These are phyloP conservation scores for Archocentrus centrarchus DNA, from an alignment of 2,113 vertebrate genomes.

Conservation along the genomic window DNA sequence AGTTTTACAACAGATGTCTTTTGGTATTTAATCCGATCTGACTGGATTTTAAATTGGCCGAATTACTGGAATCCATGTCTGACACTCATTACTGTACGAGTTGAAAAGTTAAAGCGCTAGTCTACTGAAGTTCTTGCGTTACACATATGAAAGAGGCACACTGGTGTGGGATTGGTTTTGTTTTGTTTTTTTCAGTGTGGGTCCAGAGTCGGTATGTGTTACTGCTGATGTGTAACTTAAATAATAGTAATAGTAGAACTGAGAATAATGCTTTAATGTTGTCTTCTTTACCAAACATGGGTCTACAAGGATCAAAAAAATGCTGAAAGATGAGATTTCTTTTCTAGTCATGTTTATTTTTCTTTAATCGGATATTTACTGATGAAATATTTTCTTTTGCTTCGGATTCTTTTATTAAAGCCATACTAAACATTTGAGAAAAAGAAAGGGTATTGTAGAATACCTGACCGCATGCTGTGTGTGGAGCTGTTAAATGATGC, in stretches of 20 bases:
- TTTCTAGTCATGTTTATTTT: neutral
- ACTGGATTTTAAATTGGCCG: slow-evolving; percentile 12
- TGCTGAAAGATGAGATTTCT: neutral
- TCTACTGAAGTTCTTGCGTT: slow-evolving; percentile 9
- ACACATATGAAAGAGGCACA: neutral
- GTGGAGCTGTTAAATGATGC: neutral
- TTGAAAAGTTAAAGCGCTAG: neutral
- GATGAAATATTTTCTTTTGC: neutral
- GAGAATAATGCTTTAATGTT: neutral
- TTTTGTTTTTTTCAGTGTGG: neutral
- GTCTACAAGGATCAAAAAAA: neutral
- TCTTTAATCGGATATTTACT: neutral
- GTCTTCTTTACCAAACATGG: neutral
- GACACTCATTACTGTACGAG: slow-evolving; percentile 12
- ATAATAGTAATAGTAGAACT: neutral
- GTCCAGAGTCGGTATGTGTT: neutral
- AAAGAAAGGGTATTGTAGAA: neutral
- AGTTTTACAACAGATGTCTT: slow-evolving; percentile 5
- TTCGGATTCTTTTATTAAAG: neutral
- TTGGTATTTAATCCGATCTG: slow-evolving; percentile 23
- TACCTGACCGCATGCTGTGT: neutral
- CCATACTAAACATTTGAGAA: neutral
- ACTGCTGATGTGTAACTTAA: neutral
- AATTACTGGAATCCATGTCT: neutral
- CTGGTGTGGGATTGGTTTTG: neutral